Evolutionary conservation across 2,797 vertebrate genomes (phyloP).

Genomic region (Epinephelus coioides): DNA sequence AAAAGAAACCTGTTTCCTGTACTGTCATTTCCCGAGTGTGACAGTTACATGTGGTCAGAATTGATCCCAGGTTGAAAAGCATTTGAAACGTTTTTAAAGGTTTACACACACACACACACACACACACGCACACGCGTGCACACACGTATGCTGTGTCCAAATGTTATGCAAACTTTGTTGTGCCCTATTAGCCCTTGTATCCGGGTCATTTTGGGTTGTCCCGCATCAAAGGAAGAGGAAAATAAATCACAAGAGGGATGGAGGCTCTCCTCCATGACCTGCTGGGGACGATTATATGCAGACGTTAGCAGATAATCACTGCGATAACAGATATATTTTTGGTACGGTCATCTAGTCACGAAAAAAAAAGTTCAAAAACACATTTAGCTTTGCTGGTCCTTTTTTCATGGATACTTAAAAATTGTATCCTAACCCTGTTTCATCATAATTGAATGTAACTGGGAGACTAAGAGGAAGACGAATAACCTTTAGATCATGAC

Average conservation of each 20-base stretch:
- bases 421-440: constrained; percentile 26
- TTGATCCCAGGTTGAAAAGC: constrained; percentile 55
- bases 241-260: constrained; percentile 63
- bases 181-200: constrained; percentile 72
- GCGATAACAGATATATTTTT: constrained; percentile 64
- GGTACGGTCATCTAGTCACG: constrained; percentile 31
- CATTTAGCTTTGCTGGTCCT: constrained; percentile 6
- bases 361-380: constrained; percentile 17
- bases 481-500: constrained; percentile 22
- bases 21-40: constrained; percentile 40
- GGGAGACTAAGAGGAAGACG: constrained; percentile 5
- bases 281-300: constrained; percentile 72
- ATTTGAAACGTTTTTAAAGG: constrained; percentile 24
- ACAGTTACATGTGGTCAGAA: constrained; percentile 57
- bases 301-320: constrained; percentile 67
- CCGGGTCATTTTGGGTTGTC: constrained; percentile 69
- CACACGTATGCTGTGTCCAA: constrained; percentile 43
- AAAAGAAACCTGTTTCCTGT: constrained; percentile 4
- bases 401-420: constrained; percentile 18
- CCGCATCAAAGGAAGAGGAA: constrained; percentile 73
- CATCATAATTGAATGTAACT: constrained; percentile 10
- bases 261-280: constrained; percentile 77
- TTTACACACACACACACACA: not conserved
- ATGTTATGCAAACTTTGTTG: constrained; percentile 75
- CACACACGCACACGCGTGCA: not conserved